These are phyloP conservation scores for Megaceryle alcyon DNA, from an alignment of 2,797 vertebrate species.

Conservation along the genomic window DNA sequence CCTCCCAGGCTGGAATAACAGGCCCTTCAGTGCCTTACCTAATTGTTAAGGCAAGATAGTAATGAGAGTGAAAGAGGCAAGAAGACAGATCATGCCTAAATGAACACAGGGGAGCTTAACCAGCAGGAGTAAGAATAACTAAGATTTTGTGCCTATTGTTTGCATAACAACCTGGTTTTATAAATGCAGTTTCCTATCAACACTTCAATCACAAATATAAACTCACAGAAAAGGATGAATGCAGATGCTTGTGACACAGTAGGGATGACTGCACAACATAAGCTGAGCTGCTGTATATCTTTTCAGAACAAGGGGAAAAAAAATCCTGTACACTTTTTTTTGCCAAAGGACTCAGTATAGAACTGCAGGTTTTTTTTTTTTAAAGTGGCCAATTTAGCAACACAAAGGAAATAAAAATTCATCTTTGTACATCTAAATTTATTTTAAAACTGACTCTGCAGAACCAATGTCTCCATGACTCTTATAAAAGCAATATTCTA, in stretches of 20 bases:
- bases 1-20: conserved; percentile 30
- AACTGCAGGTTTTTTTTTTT: not conserved
- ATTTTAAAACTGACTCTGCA: conserved; percentile 72
- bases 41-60: conserved; percentile 28
- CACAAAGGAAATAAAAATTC: conserved; percentile 76
- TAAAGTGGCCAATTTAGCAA: conserved; percentile 64
- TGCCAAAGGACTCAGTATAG: not conserved
- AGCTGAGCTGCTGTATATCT: not conserved
- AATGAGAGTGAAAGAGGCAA: not conserved
- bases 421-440: conserved; percentile 78
- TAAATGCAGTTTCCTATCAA: conserved; percentile 25
- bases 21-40: not conserved
- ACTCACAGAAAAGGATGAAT: not conserved
- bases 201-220: not conserved
- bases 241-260: not conserved
- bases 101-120: not conserved
- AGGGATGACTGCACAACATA: not conserved
- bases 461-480: conserved; percentile 64
- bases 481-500: conserved; percentile 73
- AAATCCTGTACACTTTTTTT: not conserved
- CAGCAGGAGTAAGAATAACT: conserved; percentile 1
- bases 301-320: not conserved
- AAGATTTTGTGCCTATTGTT: conserved; percentile 31
- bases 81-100: not conserved
- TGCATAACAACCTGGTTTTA: not conserved